Percentiles rank a stretch among this genome's conserved stretches.
Conservation (phyloP, 1,140 invertebrate species). For the Heliothis virescens region DNA sequence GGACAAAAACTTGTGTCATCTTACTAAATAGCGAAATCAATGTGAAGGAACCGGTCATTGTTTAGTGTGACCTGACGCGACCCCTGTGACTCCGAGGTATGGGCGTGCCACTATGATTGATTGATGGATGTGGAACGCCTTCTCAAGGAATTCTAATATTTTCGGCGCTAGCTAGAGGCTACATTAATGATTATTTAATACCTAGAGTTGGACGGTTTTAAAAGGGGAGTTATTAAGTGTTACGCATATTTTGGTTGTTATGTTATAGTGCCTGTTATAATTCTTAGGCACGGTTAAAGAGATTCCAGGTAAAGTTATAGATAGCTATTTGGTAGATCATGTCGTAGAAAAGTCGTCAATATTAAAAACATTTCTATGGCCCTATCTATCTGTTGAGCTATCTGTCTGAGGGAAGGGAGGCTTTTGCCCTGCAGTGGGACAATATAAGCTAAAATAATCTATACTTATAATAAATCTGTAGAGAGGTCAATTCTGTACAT, state of each 20-base stretch:
- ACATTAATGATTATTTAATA: neutral
- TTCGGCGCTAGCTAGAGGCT: neutral
- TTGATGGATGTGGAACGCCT: slow-evolving; percentile 3
- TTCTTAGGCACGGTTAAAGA: no score
- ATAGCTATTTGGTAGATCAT: no score
- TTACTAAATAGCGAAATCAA: slow-evolving; percentile 26
- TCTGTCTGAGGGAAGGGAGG: no score
- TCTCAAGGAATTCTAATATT: neutral
- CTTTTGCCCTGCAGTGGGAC: no score
- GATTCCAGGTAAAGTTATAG: no score
- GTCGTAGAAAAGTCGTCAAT: no score
- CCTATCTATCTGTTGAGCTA: no score
- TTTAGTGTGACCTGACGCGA: slow-evolving; percentile 5
- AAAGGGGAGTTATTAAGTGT: neutral
- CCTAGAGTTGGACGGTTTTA: neutral
- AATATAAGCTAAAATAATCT: no score
- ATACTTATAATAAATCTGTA: no score
- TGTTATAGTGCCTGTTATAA: neutral
- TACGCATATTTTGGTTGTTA: neutral
- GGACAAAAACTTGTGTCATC: neutral
- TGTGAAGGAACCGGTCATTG: slow-evolving; percentile 30
- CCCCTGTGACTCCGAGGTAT: neutral
- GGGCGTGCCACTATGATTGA: neutral
- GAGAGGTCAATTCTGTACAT: no score
- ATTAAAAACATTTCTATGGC: no score